A percentile compares a stretch with the other conserved stretches of the same genome.
These are phyloP conservation scores for Ptychochromis oligacanthus DNA, from an alignment of 2,113 vertebrate species.

Conservation along the genomic window DNA sequence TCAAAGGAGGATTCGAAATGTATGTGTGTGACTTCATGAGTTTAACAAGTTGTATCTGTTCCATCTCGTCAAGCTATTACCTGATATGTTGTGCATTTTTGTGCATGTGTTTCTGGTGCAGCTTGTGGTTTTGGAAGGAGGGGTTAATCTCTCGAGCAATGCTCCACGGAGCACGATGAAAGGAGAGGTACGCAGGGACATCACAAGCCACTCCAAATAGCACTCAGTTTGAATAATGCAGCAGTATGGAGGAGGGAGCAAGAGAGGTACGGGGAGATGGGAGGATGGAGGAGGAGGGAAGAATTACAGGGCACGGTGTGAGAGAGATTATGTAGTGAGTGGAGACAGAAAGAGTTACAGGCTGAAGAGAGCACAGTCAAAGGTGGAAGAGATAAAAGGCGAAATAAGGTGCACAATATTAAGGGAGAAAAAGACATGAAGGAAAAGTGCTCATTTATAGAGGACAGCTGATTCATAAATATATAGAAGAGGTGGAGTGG, in stretches of 20 bases:
- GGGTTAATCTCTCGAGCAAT: conserved; percentile 34
- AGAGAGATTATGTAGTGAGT: not conserved
- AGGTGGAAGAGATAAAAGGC: not conserved
- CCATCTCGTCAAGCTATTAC: not conserved
- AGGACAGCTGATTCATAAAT: not conserved
- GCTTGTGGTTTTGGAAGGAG: not conserved
- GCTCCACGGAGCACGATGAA: conserved; percentile 47
- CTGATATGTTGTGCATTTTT: not conserved
- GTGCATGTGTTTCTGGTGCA: not conserved
- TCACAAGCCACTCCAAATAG: conserved; percentile 54
- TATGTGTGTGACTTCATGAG: not conserved
- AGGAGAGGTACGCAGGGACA: conserved; percentile 60
- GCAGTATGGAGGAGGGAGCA: conserved; percentile 13
- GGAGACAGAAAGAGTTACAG: not conserved
- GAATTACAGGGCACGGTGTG: not conserved
- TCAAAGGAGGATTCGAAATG: not conserved
- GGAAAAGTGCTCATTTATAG: not conserved
- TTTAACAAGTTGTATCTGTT: not conserved
- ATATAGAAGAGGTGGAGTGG: not conserved
- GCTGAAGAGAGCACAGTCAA: not conserved
- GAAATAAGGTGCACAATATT: not conserved
- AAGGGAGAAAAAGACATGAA: not conserved
- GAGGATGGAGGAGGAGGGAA: not conserved
- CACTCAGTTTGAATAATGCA: conserved; percentile 71
- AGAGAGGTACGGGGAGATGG: not conserved